Base-by-base conservation (phyloP, 1,140 invertebrate species). In the Sitophilus oryzae region DNA sequence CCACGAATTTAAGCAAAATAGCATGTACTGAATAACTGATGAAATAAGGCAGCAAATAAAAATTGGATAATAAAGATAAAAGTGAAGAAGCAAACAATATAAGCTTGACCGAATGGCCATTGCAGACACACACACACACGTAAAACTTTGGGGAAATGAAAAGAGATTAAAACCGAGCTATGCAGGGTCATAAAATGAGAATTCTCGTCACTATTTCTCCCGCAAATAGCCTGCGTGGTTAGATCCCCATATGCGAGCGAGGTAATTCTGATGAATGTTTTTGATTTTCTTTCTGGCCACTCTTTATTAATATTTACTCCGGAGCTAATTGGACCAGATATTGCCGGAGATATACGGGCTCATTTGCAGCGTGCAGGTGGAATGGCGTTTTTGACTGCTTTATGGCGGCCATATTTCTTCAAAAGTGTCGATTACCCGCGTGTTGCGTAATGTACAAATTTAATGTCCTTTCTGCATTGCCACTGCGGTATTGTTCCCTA, bases 211-310 rank as follows among this genome's bases (percentile, higher is more conserved):
- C 62, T 64, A 66, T 66, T 66, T 66, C 52, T 62, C 56, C 62
- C 62, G 46, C 60, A 60, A 61, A 64, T 54, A 57, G 58, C 59
- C 54, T 66, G 54, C 60, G 64, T 57, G 64, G 64, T 66, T 52
- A 48, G 53, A 53, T 56, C 62, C 58, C 64, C 62, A 66, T 66
- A 66, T 56, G 59, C 58, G 50, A 55, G 34, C 47, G 30, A 51
- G 20, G 23, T 66, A 66, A 66, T 63, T 62, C 65, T 63, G 63
- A 66, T 66, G 62, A 64, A 66, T 63, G 65, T 60, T 59, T 66
- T 66, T 66, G 65, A 66, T 66, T 66, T 66, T 53, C 61, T 66
- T 63, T 58, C 54, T 56, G 52, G 42, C 57, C 54, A 30, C 46
- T 58, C 52, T 54, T 62, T 62, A 51, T 57, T 60, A 62, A 56